A percentile compares a stretch with the other conserved stretches of the same genome.
phyloP scores from a whole-genome alignment of 2,113 vertebrate species.

The Nothobranchius furzeri region DNA sequence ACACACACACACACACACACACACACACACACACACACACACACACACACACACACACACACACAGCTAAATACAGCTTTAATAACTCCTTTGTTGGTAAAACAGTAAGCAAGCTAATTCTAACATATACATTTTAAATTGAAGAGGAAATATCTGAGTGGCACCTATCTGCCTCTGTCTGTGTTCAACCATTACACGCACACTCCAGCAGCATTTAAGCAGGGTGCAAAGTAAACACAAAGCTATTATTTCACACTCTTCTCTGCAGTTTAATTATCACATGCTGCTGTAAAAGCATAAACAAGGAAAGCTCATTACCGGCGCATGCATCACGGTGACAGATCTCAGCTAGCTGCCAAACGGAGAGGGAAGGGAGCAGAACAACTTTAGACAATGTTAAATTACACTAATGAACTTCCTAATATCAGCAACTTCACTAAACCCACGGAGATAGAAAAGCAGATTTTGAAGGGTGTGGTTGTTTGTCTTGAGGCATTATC shows the following conservation, averaged over 20 bases:
- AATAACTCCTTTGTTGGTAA: conserved; percentile 24
- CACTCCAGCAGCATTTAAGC: conserved; percentile 27
- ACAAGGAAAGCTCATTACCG: conserved; percentile 74
- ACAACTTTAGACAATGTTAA: conserved; percentile 64
- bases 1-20: neutral
- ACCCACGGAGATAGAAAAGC: conserved; percentile 22
- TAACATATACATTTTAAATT: neutral
- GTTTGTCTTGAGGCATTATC: conserved; percentile 24
- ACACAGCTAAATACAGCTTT: neutral
- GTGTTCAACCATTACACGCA: conserved; percentile 19
- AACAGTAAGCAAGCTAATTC: conserved; percentile 13
- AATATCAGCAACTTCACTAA: conserved; percentile 56
- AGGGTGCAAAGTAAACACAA: conserved; percentile 51
- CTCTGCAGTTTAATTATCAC: conserved; percentile 74
- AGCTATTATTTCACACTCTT: conserved; percentile 60
- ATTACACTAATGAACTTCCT: conserved; percentile 67
- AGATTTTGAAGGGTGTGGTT: neutral
- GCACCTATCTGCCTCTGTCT: conserved; percentile 24
- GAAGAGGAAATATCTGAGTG: conserved; percentile 32
- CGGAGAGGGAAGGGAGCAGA: conserved; percentile 41
- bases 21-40: too few relatives aligned
- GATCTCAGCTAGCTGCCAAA: conserved; percentile 51
- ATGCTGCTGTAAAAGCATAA: conserved; percentile 69
- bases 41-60: neutral
- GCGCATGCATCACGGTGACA: conserved; percentile 59